Evolutionary conservation across 2,888 invertebrate genomes (phyloP), one percentile per base, ranked within the genome.

Genomic region (Drosophila kambysellisi): DNA sequence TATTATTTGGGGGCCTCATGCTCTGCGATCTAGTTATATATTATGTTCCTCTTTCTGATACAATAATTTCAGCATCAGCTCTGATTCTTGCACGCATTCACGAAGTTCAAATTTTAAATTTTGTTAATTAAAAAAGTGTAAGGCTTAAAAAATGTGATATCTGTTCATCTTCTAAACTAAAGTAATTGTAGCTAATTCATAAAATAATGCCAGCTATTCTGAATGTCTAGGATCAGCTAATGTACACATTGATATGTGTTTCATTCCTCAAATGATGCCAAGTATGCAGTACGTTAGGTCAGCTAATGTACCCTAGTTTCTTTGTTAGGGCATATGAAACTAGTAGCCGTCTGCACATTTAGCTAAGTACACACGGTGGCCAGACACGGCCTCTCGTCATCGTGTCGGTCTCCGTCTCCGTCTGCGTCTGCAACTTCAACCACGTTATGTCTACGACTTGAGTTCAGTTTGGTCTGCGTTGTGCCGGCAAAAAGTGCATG

Each of bases 281-380:
- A 56, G 6, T 30, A 35, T 8, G 46, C 29, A 20, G 8, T 0
- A 25, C 7, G 8, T 46, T 29, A 15, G 8, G 4, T 25, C 20
- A 25, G 15, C 35, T 54, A 17, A 65, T 35, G 33, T 41, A 17
- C 61, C 32, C 20, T 5, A 3, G 12, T 15, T 37, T 29, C 20
- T 41, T 25, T 8, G 43, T 12, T n/a, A 76, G 82, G 20, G 80
- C 62, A 70, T 73, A 37, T 56, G 41, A 43, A 65, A 61, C 66
- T 65, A 75, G 66, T 62, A 71, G 71, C 83, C 74, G 76, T 74
- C 81, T 80, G 72, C 76, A 88, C 81, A 88, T 85, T 85, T 85
- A 83, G 70, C 70, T 83, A 88, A 88, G 74, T 81, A 84, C 66
- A 81, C 75, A 76, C 70, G 71, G 60, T 68, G 71, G 68, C 71